Evolutionary conservation across 2,113 vertebrate genomes (phyloP), one percentile per base, ranked within the genome.

Genomic region (Rhinogobius similis): DNA sequence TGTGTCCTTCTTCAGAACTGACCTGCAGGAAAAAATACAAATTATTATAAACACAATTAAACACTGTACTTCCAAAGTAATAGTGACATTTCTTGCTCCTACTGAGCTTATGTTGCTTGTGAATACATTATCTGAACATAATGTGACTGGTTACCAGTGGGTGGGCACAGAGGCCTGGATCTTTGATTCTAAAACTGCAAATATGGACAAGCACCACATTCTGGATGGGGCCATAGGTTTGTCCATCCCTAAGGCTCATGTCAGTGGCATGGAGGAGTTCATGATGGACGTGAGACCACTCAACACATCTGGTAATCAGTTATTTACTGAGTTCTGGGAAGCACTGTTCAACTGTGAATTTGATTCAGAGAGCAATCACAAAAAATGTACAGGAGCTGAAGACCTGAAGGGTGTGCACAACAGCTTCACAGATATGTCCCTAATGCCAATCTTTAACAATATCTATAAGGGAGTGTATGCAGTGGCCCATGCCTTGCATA

Each of bases 401-500:
- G 71, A 86, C 72, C n/a, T 93, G 21, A 81, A 73, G 52, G 72
- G 58, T n/a, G 65, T 87, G 10, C 29, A 88, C 32, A 92, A 90
- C 81, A 85, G 74, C 20, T 92, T 92, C 72, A 90, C 90, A 38
- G 90, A 93, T 50, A 88, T 93, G 87, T 92, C 92, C 0, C 82
- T 89, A 11, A 91, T 92, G 89, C 78, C 90, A 5, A 89, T 90
- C 24, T 86, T 91, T 69, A 85, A 83, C 56, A 92, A 93, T 66
- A 77, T 93, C 4, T 93, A 93, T 52, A 93, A 92, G 72, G 93
- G 62, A 26, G 88, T 93, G 61, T 93, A 92, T 73, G 78, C 89
- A 21, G 86, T 91, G 68, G 91, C 90, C 21, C 84, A 93, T 32
- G 83, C 90, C 0, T 75, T 93, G 52, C 89, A 93, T 58, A 32